phyloP scores from a whole-genome alignment of 2,888 invertebrate genomes.

The Dryococelus australis region DNA sequence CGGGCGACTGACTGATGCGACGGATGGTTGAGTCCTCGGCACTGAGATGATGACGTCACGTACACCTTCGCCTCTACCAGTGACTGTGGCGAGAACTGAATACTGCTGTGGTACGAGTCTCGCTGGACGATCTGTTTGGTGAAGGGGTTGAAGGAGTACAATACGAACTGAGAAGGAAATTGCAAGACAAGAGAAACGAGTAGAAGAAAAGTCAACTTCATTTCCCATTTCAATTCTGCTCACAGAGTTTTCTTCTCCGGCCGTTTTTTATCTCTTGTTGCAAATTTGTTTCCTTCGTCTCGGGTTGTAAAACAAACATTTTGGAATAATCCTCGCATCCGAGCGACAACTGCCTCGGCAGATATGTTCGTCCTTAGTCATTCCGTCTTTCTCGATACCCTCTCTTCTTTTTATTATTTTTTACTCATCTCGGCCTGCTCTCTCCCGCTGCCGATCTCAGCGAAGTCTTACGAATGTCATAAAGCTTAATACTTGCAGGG shows the following conservation, averaged over 20 bases:
- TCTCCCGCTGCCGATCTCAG: neutral
- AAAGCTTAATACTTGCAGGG: neutral
- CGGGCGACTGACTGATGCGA: too few relatives aligned
- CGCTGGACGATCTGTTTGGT: neutral
- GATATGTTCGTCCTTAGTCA: neutral
- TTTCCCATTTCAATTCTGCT: conserved; percentile 16
- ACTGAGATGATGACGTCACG: too few relatives aligned
- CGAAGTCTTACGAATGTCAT: neutral
- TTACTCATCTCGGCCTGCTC: neutral
- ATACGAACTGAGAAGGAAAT: neutral
- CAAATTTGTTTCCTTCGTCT: neutral
- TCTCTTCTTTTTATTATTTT: neutral
- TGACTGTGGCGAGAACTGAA: too few relatives aligned
- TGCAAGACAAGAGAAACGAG: neutral
- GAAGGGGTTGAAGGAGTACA: neutral
- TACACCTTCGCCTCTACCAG: too few relatives aligned
- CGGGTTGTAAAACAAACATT: neutral
- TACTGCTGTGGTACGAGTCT: too few relatives aligned
- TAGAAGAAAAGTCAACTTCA: conserved; percentile 11
- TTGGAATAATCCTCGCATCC: neutral
- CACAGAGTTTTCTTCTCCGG: neutral
- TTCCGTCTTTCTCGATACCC: neutral
- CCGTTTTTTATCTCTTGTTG: neutral
- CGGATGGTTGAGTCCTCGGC: too few relatives aligned
- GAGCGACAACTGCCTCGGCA: neutral